phyloP scores from a whole-genome alignment of 2,797 vertebrate genomes.

The Sebastiscus tertius region DNA sequence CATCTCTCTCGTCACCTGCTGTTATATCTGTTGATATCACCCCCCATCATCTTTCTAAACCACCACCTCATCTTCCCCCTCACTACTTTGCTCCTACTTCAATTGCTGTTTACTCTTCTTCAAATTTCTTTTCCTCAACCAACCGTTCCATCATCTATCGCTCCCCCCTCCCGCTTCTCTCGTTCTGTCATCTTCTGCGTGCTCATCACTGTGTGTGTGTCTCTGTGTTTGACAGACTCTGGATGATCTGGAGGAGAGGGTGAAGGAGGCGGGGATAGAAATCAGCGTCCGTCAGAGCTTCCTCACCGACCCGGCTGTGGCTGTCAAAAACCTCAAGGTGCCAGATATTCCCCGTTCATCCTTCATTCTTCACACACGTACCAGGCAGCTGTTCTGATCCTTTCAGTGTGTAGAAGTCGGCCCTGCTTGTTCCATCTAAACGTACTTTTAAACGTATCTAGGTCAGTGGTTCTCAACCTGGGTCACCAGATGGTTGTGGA shows the following conservation, averaged over 20 bases:
- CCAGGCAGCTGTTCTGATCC: not conserved
- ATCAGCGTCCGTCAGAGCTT: constrained; percentile 93
- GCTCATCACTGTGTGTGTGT: not conserved
- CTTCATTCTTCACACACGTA: not conserved
- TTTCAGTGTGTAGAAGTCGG: no score
- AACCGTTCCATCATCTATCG: not conserved
- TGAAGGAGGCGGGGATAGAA: constrained; percentile 90
- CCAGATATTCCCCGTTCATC: not conserved
- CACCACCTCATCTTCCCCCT: not conserved
- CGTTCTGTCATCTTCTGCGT: not conserved
- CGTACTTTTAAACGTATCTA: no score
- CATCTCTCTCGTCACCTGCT: not conserved
- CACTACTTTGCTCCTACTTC: not conserved
- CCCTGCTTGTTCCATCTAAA: no score
- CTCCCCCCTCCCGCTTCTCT: not conserved
- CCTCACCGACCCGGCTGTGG: constrained; percentile 90
- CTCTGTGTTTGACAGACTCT: constrained; percentile 82
- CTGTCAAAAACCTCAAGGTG: constrained; percentile 93
- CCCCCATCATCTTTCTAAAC: not conserved
- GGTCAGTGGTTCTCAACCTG: no score
- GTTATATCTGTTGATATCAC: not conserved
- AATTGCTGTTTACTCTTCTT: not conserved
- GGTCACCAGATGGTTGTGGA: no score
- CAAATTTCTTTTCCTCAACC: not conserved
- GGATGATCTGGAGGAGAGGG: constrained; percentile 90